Conservation (phyloP, 2,113 vertebrate genomes). For the cat (Felis catus) region DNA sequence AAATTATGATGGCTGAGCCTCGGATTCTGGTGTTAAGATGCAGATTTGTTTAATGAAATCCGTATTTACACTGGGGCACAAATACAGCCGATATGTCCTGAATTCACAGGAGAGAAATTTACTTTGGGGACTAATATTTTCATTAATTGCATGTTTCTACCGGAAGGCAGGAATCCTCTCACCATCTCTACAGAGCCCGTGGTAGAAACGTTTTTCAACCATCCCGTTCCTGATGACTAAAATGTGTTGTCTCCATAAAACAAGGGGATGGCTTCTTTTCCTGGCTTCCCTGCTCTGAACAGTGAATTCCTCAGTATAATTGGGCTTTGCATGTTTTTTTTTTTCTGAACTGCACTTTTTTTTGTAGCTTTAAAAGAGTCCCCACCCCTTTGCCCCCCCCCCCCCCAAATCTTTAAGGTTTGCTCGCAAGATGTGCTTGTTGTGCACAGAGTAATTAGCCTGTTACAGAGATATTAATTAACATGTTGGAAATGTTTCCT, state of each 20-base stretch:
- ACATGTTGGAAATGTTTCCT: constrained; percentile 94
- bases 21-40: constrained; percentile 3
- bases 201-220: neutral
- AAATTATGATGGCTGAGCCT: constrained; percentile 41
- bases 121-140: constrained; percentile 47
- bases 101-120: neutral
- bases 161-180: neutral
- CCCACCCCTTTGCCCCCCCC: constrained; percentile 29
- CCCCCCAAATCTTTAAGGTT: constrained; percentile 82
- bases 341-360: constrained; percentile 48
- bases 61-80: neutral
- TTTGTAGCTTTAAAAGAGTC: constrained; percentile 49
- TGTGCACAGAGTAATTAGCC: constrained; percentile 95
- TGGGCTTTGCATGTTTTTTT: neutral
- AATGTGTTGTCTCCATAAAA: neutral
- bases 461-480: constrained; percentile 97
- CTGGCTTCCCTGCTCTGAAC: neutral
- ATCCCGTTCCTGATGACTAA: neutral
- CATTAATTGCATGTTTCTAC: constrained; percentile 40
- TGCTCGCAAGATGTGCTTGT: constrained; percentile 88
- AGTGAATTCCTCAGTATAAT: neutral
- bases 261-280: neutral
- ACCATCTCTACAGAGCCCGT: neutral
- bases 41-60: constrained; percentile 47
- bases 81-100: neutral